Conservation (phyloP, 35 echinoderm and acorn worm genomes). For the Heliocidaris erythrogramma region DNA sequence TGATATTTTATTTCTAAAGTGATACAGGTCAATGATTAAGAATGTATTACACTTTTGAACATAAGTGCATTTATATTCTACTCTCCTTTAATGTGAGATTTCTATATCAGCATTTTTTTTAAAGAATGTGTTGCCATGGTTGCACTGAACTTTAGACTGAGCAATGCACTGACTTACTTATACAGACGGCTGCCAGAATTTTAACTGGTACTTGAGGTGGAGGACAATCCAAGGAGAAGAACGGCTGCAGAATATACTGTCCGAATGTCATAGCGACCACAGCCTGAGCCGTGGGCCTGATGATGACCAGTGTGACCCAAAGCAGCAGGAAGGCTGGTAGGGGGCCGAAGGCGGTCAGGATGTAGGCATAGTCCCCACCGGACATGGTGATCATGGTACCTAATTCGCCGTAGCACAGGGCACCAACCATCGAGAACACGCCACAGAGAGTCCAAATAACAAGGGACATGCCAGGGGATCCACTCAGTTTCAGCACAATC, state of each 20-base stretch:
- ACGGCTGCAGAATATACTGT: constrained; percentile 87
- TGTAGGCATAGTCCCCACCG: constrained; percentile 97
- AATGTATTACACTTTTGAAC: too few relatives aligned
- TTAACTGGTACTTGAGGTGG: constrained; percentile 59
- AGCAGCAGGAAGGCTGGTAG: constrained; percentile 90
- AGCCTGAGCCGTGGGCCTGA: constrained; percentile 92
- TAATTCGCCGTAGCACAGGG: constrained; percentile 92
- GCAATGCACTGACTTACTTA: constrained; percentile 73
- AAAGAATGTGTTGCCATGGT: too few relatives aligned
- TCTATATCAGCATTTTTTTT: too few relatives aligned
- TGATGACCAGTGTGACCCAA: constrained; percentile 91
- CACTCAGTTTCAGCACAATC: constrained; percentile 68
- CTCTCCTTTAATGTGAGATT: too few relatives aligned
- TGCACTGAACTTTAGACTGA: too few relatives aligned
- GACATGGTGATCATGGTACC: constrained; percentile 99
- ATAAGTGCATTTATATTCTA: too few relatives aligned
- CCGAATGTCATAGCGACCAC: constrained; percentile 92
- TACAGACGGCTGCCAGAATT: constrained; percentile 81
- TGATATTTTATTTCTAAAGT: too few relatives aligned
- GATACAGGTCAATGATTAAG: too few relatives aligned
- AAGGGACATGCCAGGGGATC: constrained; percentile 81
- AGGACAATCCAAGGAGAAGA: constrained; percentile 59
- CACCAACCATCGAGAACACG: constrained; percentile 92
- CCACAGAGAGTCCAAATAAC: constrained; percentile 82
- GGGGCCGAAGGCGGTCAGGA: constrained; percentile 73